Conservation (phyloP, 2,797 vertebrate genomes). For the Sebastes matsubarae region DNA sequence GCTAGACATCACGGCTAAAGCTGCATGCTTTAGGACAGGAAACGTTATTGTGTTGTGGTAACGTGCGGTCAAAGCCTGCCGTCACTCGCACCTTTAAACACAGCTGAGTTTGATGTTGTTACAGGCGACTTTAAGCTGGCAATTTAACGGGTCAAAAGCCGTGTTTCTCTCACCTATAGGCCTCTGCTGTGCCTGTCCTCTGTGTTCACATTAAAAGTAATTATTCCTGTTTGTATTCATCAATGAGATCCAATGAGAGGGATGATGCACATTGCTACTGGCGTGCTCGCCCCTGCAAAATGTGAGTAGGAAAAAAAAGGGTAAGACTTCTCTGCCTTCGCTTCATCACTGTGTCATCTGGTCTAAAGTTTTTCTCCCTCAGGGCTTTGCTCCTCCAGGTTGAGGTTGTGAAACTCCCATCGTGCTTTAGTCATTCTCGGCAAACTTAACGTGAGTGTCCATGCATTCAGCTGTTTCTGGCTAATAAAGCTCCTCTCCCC, state of each 20-base stretch:
- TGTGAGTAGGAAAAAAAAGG: background rate
- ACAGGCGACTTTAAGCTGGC: background rate
- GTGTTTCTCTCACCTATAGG: background rate
- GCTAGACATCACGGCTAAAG: too few species aligned
- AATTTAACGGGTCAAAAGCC: background rate
- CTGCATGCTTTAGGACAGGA: too few species aligned
- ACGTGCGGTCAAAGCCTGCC: too few species aligned
- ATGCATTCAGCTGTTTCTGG: conserved; percentile 63
- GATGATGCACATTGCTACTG: background rate
- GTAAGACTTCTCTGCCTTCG: conserved; percentile 8
- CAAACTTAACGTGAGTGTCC: conserved; percentile 32
- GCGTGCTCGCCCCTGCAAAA: background rate
- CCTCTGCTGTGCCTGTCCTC: background rate
- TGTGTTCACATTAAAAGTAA: background rate
- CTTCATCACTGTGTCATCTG: conserved; percentile 32
- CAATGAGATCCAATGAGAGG: background rate
- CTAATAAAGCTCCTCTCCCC: conserved; percentile 57
- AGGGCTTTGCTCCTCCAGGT: conserved; percentile 50
- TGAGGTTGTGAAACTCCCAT: conserved; percentile 51
- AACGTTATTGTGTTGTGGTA: too few species aligned
- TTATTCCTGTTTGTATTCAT: conserved; percentile 3
- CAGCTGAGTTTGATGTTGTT: background rate
- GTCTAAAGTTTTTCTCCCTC: conserved; percentile 45
- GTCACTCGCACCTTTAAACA: background rate
- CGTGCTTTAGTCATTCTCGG: conserved; percentile 50